These are phyloP conservation scores for Brassicogethes aeneus DNA, from an alignment of 2,888 invertebrate genomes.

Conservation along the genomic window DNA sequence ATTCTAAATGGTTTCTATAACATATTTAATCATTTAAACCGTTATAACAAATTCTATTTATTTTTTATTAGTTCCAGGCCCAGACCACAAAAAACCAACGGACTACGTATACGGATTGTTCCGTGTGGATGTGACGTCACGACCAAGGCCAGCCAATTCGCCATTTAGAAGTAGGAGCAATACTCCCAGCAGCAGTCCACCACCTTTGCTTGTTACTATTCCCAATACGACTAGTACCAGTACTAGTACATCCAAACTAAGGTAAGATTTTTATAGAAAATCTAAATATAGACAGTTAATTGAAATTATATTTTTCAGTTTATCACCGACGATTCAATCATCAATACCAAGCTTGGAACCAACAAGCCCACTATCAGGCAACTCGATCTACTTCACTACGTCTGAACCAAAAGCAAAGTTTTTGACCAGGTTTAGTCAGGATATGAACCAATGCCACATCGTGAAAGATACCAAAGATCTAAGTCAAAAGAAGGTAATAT, in stretches of 20 bases:
- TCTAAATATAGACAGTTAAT: no score
- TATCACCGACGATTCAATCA: slow-evolving; percentile 16
- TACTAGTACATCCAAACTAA: slow-evolving; percentile 11
- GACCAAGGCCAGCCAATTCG: slow-evolving; percentile 41
- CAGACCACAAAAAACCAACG: slow-evolving; percentile 58
- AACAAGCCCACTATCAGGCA: slow-evolving; percentile 47
- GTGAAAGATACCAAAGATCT: slow-evolving; percentile 46
- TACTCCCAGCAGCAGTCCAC: slow-evolving; percentile 34
- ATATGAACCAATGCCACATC: slow-evolving; percentile 41
- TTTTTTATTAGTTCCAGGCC: slow-evolving; percentile 48
- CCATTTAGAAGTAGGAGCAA: slow-evolving; percentile 36
- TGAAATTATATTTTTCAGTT: slow-evolving; percentile 17
- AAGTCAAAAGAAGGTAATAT: slow-evolving; percentile 48
- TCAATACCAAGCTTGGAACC: slow-evolving; percentile 32
- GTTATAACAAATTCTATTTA: no score
- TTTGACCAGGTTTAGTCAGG: slow-evolving; percentile 50
- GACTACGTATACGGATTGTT: slow-evolving; percentile 63
- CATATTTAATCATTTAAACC: no score
- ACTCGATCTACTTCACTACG: slow-evolving; percentile 55
- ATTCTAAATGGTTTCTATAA: no score
- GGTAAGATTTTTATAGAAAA: no score
- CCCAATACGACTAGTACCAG: slow-evolving; percentile 17
- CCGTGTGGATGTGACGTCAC: slow-evolving; percentile 47
- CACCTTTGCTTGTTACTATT: slow-evolving; percentile 29
- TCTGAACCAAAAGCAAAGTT: slow-evolving; percentile 59